Evolutionary conservation across 1,140 invertebrate species (phyloP), one percentile per base, ranked within the genome.

Genomic region (Vollenhovia emeryi): DNA sequence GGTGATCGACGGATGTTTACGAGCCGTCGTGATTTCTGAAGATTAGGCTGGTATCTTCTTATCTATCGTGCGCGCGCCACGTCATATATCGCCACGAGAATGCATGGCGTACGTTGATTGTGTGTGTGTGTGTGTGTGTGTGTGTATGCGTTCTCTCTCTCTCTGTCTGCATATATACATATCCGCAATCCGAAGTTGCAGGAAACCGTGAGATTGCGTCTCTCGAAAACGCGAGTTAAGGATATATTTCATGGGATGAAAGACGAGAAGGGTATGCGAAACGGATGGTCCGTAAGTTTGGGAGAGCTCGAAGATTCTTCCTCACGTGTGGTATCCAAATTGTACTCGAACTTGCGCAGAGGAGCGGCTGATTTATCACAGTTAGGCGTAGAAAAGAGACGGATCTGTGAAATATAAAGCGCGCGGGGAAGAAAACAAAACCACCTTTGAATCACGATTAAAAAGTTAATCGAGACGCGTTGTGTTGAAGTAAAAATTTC

Each of bases 1-100:
- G 24, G 24, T 30, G 45, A 52, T 71, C 33, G 64, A 43, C 64
- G 33, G 11, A 82, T 45, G 7, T 73, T 82, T 82, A 82, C 78
- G 50, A 82, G 36, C n/a, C 11, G 64, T 18, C 18, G 78, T 33
- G 66, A 82, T 71, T 57, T 8, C 52, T 27, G 40, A 45, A 82
- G 66, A 82, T 82, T 71, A 82, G 24, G 21, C 33, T 5, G 33
- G 18, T 80, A 80, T 59, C 66, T 40, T 8, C 33, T 40, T 43
- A 80, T 80, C 78, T 71, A 45, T 66, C 13, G 30, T n/a, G n/a
- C 30, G 13, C 27, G 36, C 13, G 57, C 24, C 36, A 11, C 30
- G n/a, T 36, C 43, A 24, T 36, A 52, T 48, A 43, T 30, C 11
- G 3, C 11, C 43, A 3, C 55, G 55, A 24, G 30, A 36, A 57